These are phyloP conservation scores for Reinhardtius hippoglossoides DNA, from an alignment of 2,113 vertebrate species.

Conservation along the genomic window DNA sequence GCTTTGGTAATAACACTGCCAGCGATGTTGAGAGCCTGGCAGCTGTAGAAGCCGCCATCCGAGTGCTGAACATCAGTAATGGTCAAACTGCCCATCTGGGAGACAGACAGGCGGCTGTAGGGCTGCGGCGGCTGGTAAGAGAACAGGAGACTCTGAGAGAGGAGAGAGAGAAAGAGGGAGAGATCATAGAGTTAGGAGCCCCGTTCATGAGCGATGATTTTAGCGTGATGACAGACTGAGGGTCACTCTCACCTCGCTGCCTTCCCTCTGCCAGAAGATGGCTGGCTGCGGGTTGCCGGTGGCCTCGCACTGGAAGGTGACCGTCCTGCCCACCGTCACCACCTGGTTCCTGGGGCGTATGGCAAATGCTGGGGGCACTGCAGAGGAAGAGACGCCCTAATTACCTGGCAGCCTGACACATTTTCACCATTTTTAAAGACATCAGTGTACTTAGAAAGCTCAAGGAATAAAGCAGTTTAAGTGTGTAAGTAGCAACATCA, in stretches of 20 bases:
- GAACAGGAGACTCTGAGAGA: constrained; percentile 93
- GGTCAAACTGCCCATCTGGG: constrained; percentile 96
- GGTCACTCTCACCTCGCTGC: constrained; percentile 89
- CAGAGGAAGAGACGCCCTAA: constrained; percentile 45
- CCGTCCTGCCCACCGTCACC: constrained; percentile 88
- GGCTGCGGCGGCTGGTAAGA: constrained; percentile 95
- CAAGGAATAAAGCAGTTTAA: not conserved
- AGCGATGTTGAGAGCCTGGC: constrained; percentile 98
- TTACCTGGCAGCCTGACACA: constrained; percentile 45
- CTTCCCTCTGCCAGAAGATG: constrained; percentile 96
- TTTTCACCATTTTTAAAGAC: constrained; percentile 27
- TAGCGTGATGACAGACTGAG: constrained; percentile 38
- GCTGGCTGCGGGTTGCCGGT: constrained; percentile 95
- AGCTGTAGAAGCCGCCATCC: constrained; percentile 95
- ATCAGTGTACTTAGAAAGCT: constrained; percentile 15
- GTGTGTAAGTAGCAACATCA: constrained; percentile 4
- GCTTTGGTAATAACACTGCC: constrained; percentile 99
- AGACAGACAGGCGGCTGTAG: constrained; percentile 95
- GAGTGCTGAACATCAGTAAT: constrained; percentile 92
- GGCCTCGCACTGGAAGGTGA: constrained; percentile 95
- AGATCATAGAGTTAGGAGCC: constrained; percentile 34
- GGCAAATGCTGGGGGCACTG: constrained; percentile 93
- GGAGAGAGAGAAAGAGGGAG: constrained; percentile 74
- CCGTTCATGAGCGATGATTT: constrained; percentile 37
- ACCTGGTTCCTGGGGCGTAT: constrained; percentile 93